A percentile compares a stretch with the other conserved stretches of the same genome.
Evolutionary conservation across 2,113 vertebrate genomes (phyloP).

Genomic region (Brachirus orientalis): DNA sequence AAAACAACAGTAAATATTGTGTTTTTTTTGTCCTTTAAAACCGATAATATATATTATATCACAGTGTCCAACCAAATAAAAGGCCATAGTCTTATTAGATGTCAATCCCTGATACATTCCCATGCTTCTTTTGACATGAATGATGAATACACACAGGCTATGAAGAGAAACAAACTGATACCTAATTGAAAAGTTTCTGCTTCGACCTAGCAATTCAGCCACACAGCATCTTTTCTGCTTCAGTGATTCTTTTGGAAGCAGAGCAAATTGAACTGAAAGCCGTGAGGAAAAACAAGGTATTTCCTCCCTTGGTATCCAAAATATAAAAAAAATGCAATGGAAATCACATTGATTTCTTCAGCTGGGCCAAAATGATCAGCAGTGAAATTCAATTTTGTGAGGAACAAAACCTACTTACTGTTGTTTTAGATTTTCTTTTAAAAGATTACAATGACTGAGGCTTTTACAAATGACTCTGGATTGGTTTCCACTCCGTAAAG

Average conservation of each 20-base stretch:
- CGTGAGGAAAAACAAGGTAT: constrained; percentile 38
- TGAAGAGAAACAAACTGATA: constrained; percentile 19
- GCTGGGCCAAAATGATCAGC: constrained; percentile 40
- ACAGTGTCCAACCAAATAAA: neutral
- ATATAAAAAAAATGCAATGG: constrained; percentile 31
- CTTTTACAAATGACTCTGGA: constrained; percentile 58
- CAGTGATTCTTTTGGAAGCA: constrained; percentile 16
- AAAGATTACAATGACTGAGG: constrained; percentile 56
- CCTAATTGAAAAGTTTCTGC: constrained; percentile 23
- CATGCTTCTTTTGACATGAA: neutral
- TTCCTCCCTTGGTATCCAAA: constrained; percentile 38
- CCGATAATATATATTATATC: no score
- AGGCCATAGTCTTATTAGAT: no score
- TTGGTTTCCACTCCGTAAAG: constrained; percentile 39
- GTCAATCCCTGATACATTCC: neutral
- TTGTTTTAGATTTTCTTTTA: constrained; percentile 56
- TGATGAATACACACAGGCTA: neutral
- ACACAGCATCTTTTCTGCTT: constrained; percentile 21
- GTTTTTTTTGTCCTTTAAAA: neutral
- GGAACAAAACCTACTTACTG: constrained; percentile 48
- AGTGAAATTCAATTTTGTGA: constrained; percentile 49
- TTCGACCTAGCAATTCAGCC: constrained; percentile 20
- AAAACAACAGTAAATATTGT: neutral
- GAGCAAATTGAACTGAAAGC: constrained; percentile 35
- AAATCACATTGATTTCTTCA: constrained; percentile 50